phyloP scores from a whole-genome alignment of 2,113 vertebrate species.

The Prietella phreatophila region DNA sequence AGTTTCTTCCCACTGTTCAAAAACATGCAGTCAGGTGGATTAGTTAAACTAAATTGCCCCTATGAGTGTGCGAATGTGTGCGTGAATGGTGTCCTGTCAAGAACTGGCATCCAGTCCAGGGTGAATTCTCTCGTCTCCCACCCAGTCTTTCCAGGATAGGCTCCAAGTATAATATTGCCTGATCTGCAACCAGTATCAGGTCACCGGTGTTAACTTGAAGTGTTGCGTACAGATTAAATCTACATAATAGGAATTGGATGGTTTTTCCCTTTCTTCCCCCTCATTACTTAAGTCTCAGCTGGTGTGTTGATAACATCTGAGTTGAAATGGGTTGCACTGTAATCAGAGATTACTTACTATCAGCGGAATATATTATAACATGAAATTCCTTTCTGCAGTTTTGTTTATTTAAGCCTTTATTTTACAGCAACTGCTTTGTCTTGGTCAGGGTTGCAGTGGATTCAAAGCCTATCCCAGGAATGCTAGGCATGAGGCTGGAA shows the following conservation, averaged over 20 bases:
- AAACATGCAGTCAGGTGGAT: not conserved
- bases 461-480: slow-evolving; percentile 3
- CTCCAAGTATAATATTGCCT: not conserved
- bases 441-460: not conserved
- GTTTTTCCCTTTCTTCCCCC: not conserved
- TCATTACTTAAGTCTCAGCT: not conserved
- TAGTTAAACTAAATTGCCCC: not conserved
- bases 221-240: not conserved
- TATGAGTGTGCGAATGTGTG: not conserved
- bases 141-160: not conserved
- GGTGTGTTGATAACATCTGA: not conserved
- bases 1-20: not conserved
- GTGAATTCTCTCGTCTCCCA: not conserved
- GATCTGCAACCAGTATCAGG: not conserved
- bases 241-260: not conserved
- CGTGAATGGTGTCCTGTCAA: not conserved
- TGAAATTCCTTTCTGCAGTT: not conserved
- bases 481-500: not conserved
- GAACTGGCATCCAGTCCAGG: not conserved
- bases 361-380: not conserved
- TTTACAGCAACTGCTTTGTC: not conserved
- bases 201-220: not conserved
- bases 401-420: not conserved
- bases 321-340: not conserved
- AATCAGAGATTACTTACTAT: not conserved